A percentile compares a stretch with the other conserved stretches of the same genome.
These are phyloP conservation scores for Stenotaenia linearis DNA, from an alignment of 2,888 invertebrate genomes.

Conservation along the genomic window DNA sequence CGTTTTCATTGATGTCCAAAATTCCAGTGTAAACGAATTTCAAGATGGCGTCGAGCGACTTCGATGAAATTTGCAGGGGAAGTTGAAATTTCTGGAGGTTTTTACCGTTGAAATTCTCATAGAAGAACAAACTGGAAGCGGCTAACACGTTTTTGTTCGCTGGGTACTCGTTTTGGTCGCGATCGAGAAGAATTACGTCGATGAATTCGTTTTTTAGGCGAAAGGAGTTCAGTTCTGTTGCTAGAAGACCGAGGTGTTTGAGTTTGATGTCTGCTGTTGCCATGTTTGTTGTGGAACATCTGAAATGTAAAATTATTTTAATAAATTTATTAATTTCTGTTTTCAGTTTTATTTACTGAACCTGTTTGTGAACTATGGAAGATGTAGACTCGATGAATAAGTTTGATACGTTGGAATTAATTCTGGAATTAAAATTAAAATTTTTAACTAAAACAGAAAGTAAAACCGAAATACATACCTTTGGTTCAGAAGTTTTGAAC, in stretches of 20 bases:
- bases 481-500: too few species aligned
- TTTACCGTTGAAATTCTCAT: background rate
- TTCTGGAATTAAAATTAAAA: too few species aligned
- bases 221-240: background rate
- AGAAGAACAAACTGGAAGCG: background rate
- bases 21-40: background rate
- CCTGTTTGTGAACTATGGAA: too few species aligned
- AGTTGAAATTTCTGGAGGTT: background rate
- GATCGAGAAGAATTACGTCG: background rate
- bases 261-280: background rate
- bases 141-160: constrained; percentile 2
- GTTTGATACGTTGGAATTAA: too few species aligned
- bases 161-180: background rate
- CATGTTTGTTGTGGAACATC: too few species aligned
- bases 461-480: too few species aligned
- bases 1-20: background rate
- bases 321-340: too few species aligned
- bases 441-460: too few species aligned
- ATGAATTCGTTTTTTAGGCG: background rate
- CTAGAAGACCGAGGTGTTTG: background rate
- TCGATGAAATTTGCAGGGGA: background rate
- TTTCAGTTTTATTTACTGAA: too few species aligned
- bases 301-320: too few species aligned
- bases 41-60: background rate
- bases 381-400: too few species aligned